These are phyloP conservation scores for Ornithoptera priamus DNA, from an alignment of 2,888 invertebrate species.

Conservation along the genomic window DNA sequence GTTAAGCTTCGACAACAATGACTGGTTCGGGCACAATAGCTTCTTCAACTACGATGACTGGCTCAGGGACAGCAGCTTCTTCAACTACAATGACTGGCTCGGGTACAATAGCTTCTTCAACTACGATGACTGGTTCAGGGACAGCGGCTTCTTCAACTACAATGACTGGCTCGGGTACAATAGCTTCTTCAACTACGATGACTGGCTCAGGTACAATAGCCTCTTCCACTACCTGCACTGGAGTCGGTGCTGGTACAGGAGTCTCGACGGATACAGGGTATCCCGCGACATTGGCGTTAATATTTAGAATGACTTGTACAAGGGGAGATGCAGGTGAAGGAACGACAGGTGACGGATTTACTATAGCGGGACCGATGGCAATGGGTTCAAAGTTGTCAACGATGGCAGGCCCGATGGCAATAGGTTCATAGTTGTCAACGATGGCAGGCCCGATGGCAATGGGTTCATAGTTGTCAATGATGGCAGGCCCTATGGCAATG, in stretches of 20 bases:
- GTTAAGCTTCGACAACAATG: constrained; percentile 13
- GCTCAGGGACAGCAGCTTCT: constrained; percentile 25
- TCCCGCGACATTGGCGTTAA: constrained; percentile 21
- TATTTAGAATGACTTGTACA: constrained; percentile 40
- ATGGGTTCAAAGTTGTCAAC: constrained; percentile 7
- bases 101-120: constrained; percentile 8
- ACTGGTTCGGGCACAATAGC: constrained; percentile 25
- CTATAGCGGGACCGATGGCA: constrained; percentile 32
- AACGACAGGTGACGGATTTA: constrained; percentile 23
- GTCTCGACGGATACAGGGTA: constrained; percentile 21
- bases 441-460: constrained; percentile 32
- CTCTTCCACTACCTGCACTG: constrained; percentile 12
- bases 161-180: constrained; percentile 29
- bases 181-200: constrained; percentile 17
- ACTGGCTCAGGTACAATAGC: constrained; percentile 25
- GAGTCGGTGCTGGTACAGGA: constrained; percentile 23
- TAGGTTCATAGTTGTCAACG: constrained; percentile 36
- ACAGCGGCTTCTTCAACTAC: constrained; percentile 27
- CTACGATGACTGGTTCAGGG: constrained; percentile 19
- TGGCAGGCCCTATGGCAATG: constrained; percentile 32
- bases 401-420: constrained; percentile 33
- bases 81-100: constrained; percentile 25
- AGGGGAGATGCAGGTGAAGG: constrained; percentile 34
- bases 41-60: constrained; percentile 29
- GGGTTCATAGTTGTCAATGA: constrained; percentile 16